These are phyloP conservation scores for Zaprionus lineosus DNA, from an alignment of 2,888 invertebrate genomes.

Conservation along the genomic window DNA sequence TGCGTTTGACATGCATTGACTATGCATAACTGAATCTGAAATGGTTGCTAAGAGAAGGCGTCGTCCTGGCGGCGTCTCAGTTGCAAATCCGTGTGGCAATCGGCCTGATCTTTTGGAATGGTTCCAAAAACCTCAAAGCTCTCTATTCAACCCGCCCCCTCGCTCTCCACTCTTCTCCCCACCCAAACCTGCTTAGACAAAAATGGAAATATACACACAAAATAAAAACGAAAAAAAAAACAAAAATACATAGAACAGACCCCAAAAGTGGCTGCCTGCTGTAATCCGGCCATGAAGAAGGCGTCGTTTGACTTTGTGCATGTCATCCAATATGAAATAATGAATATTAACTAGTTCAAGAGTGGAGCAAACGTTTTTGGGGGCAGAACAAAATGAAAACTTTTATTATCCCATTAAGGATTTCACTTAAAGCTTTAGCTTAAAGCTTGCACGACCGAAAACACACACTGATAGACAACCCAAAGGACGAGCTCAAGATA, in stretches of 20 bases:
- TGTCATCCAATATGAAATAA: conserved; percentile 63
- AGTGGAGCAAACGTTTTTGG: conserved; percentile 4
- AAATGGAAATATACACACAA: too few relatives aligned
- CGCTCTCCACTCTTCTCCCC: too few relatives aligned
- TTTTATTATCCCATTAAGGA: not conserved
- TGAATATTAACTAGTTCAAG: conserved; percentile 56
- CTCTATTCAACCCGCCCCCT: too few relatives aligned
- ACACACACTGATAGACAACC: too few relatives aligned
- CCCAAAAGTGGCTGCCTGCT: conserved; percentile 28
- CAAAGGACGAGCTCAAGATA: too few relatives aligned
- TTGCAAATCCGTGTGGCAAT: conserved; percentile 55
- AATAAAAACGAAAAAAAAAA: conserved; percentile 5
- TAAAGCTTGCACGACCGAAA: not conserved
- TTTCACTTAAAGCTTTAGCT: not conserved
- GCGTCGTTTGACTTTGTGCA: conserved; percentile 58
- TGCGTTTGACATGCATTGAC: conserved; percentile 75
- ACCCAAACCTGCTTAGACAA: too few relatives aligned
- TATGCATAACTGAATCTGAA: conserved; percentile 49
- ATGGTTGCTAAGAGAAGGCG: conserved; percentile 27
- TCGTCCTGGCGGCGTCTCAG: conserved; percentile 54
- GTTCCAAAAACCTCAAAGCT: conserved; percentile 51
- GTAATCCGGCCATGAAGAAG: conserved; percentile 39
- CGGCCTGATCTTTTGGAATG: conserved; percentile 64
- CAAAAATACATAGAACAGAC: conserved; percentile 33
- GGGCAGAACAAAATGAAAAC: conserved; percentile 1